Percentiles rank a stretch among this genome's conserved stretches.
Evolutionary conservation across 2,888 invertebrate genomes (phyloP).

Genomic region (Shargacucullia verbasci): DNA sequence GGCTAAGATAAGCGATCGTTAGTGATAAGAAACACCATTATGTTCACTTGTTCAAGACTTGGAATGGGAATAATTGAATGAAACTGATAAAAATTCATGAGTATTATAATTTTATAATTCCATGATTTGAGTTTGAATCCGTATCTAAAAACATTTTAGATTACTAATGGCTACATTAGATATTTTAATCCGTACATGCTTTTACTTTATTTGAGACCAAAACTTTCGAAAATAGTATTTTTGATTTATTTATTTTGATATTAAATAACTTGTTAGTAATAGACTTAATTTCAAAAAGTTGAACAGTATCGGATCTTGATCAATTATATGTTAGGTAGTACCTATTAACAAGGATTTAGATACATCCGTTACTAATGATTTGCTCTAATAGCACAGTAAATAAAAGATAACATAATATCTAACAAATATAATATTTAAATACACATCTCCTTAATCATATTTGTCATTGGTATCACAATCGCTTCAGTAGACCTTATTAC

Average conservation of each 20-base stretch:
- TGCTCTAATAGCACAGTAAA: conserved; percentile 25
- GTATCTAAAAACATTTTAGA: background rate
- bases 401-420: conserved; percentile 31
- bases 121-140: conserved; percentile 6
- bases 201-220: background rate
- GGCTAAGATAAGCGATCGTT: conserved; percentile 16
- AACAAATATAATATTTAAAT: conserved; percentile 23
- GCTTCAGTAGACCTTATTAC: conserved; percentile 35
- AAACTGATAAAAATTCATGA: conserved; percentile 17
- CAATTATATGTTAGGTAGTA: too few species aligned
- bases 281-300: too few species aligned
- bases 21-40: conserved; percentile 22
- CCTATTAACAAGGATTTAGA: conserved; percentile 7
- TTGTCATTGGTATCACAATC: conserved; percentile 45
- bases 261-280: too few species aligned
- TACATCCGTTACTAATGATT: conserved; percentile 28
- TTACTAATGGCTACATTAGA: background rate
- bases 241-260: too few species aligned
- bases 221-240: too few species aligned
- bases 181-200: conserved; percentile 4
- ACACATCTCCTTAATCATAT: conserved; percentile 27
- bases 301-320: too few species aligned
- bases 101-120: conserved; percentile 8
- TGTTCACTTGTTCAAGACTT: conserved; percentile 8
- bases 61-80: conserved; percentile 6